Percentiles rank a stretch among this genome's conserved stretches.
Evolutionary conservation across 2,888 invertebrate species (phyloP).

Genomic region (Conistra vaccinii): DNA sequence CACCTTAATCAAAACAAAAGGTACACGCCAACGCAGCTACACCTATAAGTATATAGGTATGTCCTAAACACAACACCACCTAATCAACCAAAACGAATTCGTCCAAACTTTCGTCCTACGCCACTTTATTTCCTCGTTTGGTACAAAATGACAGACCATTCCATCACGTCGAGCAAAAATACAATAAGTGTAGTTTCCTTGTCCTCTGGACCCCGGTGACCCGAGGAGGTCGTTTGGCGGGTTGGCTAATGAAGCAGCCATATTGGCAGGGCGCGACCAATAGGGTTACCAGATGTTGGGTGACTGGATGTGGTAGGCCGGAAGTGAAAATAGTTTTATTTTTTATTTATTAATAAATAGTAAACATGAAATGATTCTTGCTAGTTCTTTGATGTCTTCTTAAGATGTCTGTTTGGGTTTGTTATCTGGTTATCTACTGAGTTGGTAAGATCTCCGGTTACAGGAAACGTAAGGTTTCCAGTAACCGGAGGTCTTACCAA

Average conservation of each 20-base stretch:
- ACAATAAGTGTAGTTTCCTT: slow-evolving; percentile 76
- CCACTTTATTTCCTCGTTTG: slow-evolving; percentile 80
- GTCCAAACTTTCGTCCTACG: slow-evolving; percentile 57
- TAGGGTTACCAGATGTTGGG: slow-evolving; percentile 57
- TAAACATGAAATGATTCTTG: too few relatives aligned
- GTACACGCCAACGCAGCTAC: not conserved
- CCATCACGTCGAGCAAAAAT: slow-evolving; percentile 78
- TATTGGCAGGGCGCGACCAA: slow-evolving; percentile 86
- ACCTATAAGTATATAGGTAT: not conserved
- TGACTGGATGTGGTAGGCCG: slow-evolving; percentile 58
- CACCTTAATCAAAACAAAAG: slow-evolving; percentile 43
- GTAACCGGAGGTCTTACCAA: too few relatives aligned
- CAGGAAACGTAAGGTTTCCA: too few relatives aligned
- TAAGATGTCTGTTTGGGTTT: too few relatives aligned
- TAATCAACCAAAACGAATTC: slow-evolving; percentile 68
- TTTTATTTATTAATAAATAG: too few relatives aligned
- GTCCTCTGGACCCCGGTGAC: slow-evolving; percentile 75
- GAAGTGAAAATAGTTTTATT: not conserved
- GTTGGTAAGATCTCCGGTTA: not conserved
- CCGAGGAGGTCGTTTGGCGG: slow-evolving; percentile 80
- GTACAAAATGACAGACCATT: slow-evolving; percentile 82
- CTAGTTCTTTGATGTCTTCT: too few relatives aligned
- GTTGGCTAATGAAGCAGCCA: slow-evolving; percentile 86
- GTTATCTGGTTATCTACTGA: not conserved
- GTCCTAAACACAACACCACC: slow-evolving; percentile 53